These are phyloP conservation scores for Nyctalus aviator DNA, from an alignment of 2,797 vertebrate species.

Conservation along the genomic window DNA sequence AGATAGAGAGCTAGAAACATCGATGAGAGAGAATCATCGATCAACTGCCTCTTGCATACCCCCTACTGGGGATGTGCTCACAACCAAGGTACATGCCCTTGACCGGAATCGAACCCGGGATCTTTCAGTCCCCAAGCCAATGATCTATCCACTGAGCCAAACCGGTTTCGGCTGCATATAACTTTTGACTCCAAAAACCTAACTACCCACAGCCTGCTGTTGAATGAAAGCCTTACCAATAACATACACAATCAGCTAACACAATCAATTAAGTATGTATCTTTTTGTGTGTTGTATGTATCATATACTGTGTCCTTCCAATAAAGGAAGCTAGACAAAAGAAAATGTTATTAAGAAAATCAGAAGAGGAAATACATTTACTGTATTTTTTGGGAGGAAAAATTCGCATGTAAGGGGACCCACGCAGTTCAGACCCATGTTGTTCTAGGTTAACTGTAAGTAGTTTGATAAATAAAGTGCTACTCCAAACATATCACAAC, in stretches of 20 bases:
- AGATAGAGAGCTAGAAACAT: too few species aligned
- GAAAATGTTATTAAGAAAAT: not conserved
- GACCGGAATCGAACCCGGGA: too few species aligned
- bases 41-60: too few species aligned
- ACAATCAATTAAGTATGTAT: not conserved
- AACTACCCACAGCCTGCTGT: not conserved
- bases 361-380: not conserved
- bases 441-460: not conserved
- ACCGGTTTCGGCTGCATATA: too few species aligned
- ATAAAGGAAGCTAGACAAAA: not conserved
- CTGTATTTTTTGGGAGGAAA: not conserved
- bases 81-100: too few species aligned
- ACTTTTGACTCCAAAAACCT: not conserved
- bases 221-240: not conserved
- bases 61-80: too few species aligned
- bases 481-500: constrained; percentile 70
- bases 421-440: not conserved
- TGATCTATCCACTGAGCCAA: too few species aligned
- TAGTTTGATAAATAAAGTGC: constrained; percentile 64
- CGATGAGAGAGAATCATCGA: too few species aligned
- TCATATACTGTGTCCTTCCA: not conserved
- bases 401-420: not conserved
- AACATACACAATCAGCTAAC: not conserved
- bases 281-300: not conserved
- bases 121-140: too few species aligned